Evolutionary conservation across 2,113 vertebrate genomes (phyloP), one percentile per base, ranked within the genome.

Genomic region (Ageneiosus marmoratus): DNA sequence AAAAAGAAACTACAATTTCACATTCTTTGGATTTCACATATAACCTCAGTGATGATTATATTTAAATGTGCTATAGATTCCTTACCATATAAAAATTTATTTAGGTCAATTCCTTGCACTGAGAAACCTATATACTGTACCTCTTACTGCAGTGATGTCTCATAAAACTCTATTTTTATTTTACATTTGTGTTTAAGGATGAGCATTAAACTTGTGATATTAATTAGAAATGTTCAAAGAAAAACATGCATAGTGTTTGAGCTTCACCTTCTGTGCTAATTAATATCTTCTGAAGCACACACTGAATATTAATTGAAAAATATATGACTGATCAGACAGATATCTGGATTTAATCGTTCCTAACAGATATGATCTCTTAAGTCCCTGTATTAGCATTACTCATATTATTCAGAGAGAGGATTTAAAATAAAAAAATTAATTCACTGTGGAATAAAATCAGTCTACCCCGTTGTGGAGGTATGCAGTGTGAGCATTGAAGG

Each of bases 241-340:
- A 20, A 32, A 50, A 79, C 32, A 34, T 1, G 41, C 5, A 77
- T 10, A 41, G 24, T 10, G 50, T 77, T 48, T 79, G 0, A 20
- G 44, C 46, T 73, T 79, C 11, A 50, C 9, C 7, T 27, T 24
- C 62, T 27, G 2, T 24, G 51, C 29, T 37, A 74, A 41, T 9
- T 0, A 75, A 50, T 74, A 44, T 11, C 27, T 63, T 2, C 41
- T 72, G 8, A 34, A 53, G 9, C 18, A 24, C 9, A 70, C 15
- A 56, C 3, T 41, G 55, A 79, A 84, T 48, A 11, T 16, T 82
- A 82, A 60, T 48, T 73, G n/a, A 58, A 27, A 58, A 75, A 60
- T 63, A 50, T 63, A 12, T 75, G 2, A 51, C 9, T 65, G 56
- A 65, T 27, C 34, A 11, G 20, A 3, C 13, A 60, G 27, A 50